These are phyloP conservation scores for Sinodicranocentrus sp. DNA, from an alignment of 2,888 invertebrate genomes.

Conservation along the genomic window DNA sequence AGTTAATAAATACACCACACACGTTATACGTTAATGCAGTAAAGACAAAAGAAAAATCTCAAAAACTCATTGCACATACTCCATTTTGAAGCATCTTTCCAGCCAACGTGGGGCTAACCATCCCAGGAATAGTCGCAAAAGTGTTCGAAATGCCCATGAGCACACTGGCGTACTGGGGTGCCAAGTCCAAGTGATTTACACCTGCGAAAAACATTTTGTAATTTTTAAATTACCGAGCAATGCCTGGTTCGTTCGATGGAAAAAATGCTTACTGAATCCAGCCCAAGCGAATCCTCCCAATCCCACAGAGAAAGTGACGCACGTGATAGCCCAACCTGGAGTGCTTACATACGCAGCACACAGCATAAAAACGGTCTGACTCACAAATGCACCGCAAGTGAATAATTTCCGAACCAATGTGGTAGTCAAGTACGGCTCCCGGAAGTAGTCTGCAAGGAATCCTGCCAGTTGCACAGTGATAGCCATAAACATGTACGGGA, in stretches of 20 bases:
- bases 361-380: slow-evolving; percentile 92
- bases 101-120: slow-evolving; percentile 91
- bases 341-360: slow-evolving; percentile 87
- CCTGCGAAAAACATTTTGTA: slow-evolving; percentile 77
- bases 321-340: slow-evolving; percentile 84
- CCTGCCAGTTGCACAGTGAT: slow-evolving; percentile 89
- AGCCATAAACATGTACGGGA: slow-evolving; percentile 94
- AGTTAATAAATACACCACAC: no score
- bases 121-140: slow-evolving; percentile 93
- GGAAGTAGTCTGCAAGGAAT: slow-evolving; percentile 89
- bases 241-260: background rate
- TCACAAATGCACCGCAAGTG: slow-evolving; percentile 86
- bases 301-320: slow-evolving; percentile 92
- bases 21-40: no score
- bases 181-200: slow-evolving; percentile 91
- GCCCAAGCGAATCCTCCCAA: slow-evolving; percentile 96
- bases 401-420: slow-evolving; percentile 86
- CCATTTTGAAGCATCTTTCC: slow-evolving; percentile 87
- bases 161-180: slow-evolving; percentile 93
- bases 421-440: slow-evolving; percentile 84
- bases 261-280: slow-evolving; percentile 86
- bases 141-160: slow-evolving; percentile 96
- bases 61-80: slow-evolving; percentile 80
- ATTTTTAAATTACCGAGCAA: slow-evolving; percentile 67
- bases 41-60: no score